Conservation (phyloP, 1,140 invertebrate genomes). For the Lucilia sericata region DNA sequence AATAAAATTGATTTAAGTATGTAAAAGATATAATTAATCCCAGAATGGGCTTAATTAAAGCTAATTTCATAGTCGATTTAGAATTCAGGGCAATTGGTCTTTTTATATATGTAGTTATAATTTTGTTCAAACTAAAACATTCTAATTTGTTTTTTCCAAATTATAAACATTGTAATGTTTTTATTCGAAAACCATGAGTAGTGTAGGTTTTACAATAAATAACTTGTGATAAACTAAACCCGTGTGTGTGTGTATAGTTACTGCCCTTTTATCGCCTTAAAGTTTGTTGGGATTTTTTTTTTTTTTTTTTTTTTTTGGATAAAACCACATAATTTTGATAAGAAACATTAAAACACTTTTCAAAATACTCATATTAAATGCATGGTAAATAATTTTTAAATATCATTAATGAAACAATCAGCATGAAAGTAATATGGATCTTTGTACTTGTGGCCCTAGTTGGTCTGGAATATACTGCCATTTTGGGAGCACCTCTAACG, state of each 20-base stretch:
- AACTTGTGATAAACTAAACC: background rate
- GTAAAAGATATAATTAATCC: no score
- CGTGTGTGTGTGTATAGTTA: no score
- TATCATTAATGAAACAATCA: background rate
- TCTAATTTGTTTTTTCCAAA: no score
- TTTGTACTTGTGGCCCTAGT: background rate
- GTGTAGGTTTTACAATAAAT: background rate
- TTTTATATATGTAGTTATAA: no score
- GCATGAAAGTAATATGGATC: slow-evolving; percentile 10
- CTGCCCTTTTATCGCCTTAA: background rate
- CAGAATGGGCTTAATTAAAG: no score
- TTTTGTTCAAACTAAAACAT: no score
- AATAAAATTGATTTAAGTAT: no score
- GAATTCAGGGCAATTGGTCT: no score
- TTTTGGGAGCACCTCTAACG: background rate
- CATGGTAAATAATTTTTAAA: background rate
- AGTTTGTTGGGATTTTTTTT: background rate
- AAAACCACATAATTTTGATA: slow-evolving; percentile 19
- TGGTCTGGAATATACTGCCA: background rate
- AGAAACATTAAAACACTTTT: background rate
- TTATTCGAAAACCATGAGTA: no score
- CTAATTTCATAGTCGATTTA: no score
- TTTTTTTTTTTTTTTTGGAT: background rate
- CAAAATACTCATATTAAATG: background rate
- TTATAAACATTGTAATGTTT: no score